Evolutionary conservation across 2,888 invertebrate genomes (phyloP).

Genomic region (Orchesellides sinensis): DNA sequence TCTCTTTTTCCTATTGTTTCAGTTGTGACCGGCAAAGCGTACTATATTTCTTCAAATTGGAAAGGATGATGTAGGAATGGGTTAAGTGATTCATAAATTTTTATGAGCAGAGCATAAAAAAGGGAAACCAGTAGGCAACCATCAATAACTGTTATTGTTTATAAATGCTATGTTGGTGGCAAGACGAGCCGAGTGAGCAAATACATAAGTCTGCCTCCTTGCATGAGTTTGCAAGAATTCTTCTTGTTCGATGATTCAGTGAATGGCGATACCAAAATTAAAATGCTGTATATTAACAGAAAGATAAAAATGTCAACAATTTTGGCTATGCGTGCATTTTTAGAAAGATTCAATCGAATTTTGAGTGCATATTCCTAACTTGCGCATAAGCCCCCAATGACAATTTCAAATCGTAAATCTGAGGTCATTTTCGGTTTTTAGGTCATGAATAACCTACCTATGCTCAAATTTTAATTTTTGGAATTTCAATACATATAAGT

Average conservation of each 20-base stretch:
- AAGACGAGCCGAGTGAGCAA: neutral
- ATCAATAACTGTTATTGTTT: slow-evolving; percentile 1
- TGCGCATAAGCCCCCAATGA: too few species aligned
- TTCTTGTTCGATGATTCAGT: neutral
- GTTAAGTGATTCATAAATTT: slow-evolving; percentile 16
- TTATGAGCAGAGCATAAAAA: neutral
- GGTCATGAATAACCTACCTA: too few species aligned
- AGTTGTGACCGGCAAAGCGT: neutral
- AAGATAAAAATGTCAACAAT: neutral
- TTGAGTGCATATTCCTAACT: too few species aligned
- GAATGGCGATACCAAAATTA: neutral
- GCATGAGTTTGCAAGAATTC: neutral
- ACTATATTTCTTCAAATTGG: neutral
- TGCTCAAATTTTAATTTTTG: too few species aligned
- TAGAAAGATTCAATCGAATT: too few species aligned
- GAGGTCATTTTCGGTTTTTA: too few species aligned
- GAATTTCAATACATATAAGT: too few species aligned
- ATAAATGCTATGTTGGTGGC: neutral
- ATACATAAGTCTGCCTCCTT: neutral
- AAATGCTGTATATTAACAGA: neutral
- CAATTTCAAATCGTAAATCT: too few species aligned
- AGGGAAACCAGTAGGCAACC: neutral
- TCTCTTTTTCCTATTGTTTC: neutral
- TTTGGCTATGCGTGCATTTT: neutral
- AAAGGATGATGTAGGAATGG: neutral